Evolutionary conservation across 2,113 vertebrate species (phyloP), one percentile per base, ranked within the genome.

Genomic region (Gasterosteus aculeatus): DNA sequence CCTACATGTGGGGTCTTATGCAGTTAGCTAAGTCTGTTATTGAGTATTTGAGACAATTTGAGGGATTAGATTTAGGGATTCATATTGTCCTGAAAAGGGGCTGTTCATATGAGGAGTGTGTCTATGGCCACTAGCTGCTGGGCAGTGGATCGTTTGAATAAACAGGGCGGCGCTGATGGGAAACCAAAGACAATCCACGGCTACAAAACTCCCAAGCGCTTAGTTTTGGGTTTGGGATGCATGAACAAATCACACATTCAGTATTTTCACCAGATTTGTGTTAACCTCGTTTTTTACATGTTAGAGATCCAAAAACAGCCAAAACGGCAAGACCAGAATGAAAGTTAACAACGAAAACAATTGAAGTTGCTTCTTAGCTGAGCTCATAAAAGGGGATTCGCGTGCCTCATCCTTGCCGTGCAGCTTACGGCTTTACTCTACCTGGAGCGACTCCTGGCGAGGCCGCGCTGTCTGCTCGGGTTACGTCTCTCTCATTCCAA

Each of bases 381-480:
- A 35, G n/a, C 47, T 56, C 51, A 19, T 29, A 12, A 54, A 14
- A 67, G 16, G 18, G 14, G 35, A 69, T 22, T 14, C 6, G 16
- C 9, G 1, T 29, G 9, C n/a, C 22, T n/a, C 19, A 4, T 47
- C n/a, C 6, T 38, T 65, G 35, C 26, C 0, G 15, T 26, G 47
- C 29, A 3, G 44, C 53, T 69, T 16, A 0, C 0, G 33, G 16
- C 22, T 38, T 35, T 35, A 11, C 9, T n/a, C 10, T 14, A 71
- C 74, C 69, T 77, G 47, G 49, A 67, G 56, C 9, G 18, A 61
- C 69, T 57, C 59, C 19, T 39, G n/a, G 38, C n/a, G 58, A 79
- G 56, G 69, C 51, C 16, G 61, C 1, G 3, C 16, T 19, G 64
- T 77, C 67, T 60, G 33, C 35, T 15, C 8, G 54, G 19, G 9